Evolutionary conservation across 2,797 vertebrate species (phyloP), one percentile per base, ranked within the genome.

Genomic region (Spheniscus humboldti): DNA sequence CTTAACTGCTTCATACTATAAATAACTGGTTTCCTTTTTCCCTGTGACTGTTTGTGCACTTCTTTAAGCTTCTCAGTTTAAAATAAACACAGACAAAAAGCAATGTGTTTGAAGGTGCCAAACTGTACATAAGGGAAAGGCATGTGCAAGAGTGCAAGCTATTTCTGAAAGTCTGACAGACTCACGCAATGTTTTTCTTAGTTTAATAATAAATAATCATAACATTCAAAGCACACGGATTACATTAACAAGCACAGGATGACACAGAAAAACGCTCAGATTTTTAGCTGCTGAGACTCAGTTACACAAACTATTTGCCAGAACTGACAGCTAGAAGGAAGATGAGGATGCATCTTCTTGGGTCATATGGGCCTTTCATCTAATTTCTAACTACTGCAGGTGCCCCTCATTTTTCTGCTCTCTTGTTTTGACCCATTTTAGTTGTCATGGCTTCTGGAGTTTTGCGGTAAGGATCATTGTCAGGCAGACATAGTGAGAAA

Each of bases 151-250:
- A 76, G 71, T 28, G 23, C 22, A 85, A 89, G 63, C 77, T 92
- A 87, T 53, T 95, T 79, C 75, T 94, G 88, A 89, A 93, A 90
- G 57, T 28, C 94, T 95, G 90, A 79, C 86, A 96, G 80, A n/a
- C 63, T 92, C 59, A 68, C 0, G 0, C 52, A 63, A 71, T 31
- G 37, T 71, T 93, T 93, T 88, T 47, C 80, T 84, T 71, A 37
- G 68, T 89, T 93, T 60, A 91, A 89, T 95, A 92, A 92, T 88
- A 95, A 75, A 94, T 95, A 93, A 87, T 89, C 67, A 52, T 55
- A 87, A 45, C 60, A 53, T 48, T 80, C 64, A 85, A 71, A 82
- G 90, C 56, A 80, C 69, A 69, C 0, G 0, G n/a, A 25, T 43
- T 93, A 59, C 62, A 69, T 69, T 79, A 92, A 78, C 45, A 78